Evolutionary conservation across 2,797 vertebrate species (phyloP), one percentile per base, ranked within the genome.

Genomic region (Perdix hodgsoniae): DNA sequence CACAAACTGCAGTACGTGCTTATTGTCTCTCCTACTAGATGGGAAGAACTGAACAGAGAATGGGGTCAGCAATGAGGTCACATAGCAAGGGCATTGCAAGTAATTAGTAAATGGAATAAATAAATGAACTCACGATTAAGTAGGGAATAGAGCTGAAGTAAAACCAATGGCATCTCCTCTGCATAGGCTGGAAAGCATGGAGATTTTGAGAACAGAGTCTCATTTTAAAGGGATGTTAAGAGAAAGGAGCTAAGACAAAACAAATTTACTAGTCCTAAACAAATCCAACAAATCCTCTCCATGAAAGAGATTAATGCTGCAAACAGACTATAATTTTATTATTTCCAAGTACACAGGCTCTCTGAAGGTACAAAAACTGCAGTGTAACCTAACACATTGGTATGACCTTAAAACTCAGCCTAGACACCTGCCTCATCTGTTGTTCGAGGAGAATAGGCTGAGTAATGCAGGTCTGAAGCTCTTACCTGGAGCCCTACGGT

Each of bases 51-150:
- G 42, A 83, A 66, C 35, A 80, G 24, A 95, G 65, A 78, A 60
- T 14, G 22, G 35, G n/a, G 49, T 71, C 57, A 77, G 31, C 59
- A 86, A 54, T 24, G 71, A 82, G 37, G 56, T 64, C 83, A 76
- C 37, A 64, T 9, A 79, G 67, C 44, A 86, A 54, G 52, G 71
- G 26, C n/a, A 86, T 5, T 67, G 56, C 60, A 94, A 89, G 76
- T 64, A 91, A 79, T 70, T 73, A 88, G 90, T 14, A 80, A 93
- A 73, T 24, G 70, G 19, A 94, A 90, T 70, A 88, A 78, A 93
- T 54, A 78, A 50, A 88, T 5, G 7, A 88, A 75, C 39, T 81
- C 1, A 0, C 37, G 47, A 56, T 35, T 33, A 81, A 23, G 19
- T 56, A 81, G 47, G 44, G 60, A 86, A 93, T 39, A 78, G 83